phyloP scores from a whole-genome alignment of 2,113 vertebrate species.

The Pholis gunnellus region DNA sequence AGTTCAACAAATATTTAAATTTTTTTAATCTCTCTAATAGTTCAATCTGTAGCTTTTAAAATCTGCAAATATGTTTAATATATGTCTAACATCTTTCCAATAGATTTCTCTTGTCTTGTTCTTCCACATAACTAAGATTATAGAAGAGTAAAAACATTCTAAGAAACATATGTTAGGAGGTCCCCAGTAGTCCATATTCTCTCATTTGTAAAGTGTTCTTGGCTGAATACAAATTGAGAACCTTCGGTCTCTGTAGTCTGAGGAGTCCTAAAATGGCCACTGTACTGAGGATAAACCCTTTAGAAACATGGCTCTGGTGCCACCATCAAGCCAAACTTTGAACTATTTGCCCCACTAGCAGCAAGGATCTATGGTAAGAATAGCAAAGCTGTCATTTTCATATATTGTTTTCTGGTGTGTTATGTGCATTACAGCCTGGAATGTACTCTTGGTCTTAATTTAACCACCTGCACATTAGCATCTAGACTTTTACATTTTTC shows the following conservation, averaged over 20 bases:
- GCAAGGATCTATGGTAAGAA: too few species aligned
- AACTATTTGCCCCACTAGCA: not conserved
- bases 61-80: not conserved
- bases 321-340: slow-evolving; percentile 1
- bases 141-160: not conserved
- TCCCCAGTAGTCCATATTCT: too few species aligned
- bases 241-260: not conserved
- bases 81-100: not conserved
- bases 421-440: not conserved
- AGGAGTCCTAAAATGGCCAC: not conserved
- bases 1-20: not conserved
- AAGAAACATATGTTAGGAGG: not conserved
- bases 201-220: too few species aligned
- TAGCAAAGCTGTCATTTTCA: not conserved
- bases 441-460: not conserved
- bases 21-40: not conserved
- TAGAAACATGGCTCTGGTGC: not conserved
- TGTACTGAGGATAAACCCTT: not conserved
- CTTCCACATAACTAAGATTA: not conserved
- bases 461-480: not conserved
- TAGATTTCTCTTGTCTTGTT: not conserved
- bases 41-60: not conserved
- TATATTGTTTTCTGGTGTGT: not conserved
- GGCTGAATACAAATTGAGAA: too few species aligned
- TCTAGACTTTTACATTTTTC: not conserved